Evolutionary conservation across 2,888 invertebrate genomes (phyloP).

Genomic region (Tridacna crocea): DNA sequence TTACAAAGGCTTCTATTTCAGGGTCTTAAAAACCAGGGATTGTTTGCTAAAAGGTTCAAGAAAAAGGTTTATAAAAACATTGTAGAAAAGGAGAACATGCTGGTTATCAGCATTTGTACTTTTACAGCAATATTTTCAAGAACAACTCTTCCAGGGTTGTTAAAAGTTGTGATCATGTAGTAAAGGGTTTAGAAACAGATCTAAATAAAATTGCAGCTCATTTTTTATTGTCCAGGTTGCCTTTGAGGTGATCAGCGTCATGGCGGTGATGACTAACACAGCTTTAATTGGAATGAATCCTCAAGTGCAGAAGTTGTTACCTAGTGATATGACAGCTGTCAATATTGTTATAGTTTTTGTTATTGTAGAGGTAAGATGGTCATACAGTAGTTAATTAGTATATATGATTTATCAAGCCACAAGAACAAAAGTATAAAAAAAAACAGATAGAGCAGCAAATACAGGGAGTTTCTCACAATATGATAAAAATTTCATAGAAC

Average conservation of each 20-base stretch:
- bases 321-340: conserved; percentile 83
- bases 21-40: too few species aligned
- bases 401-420: too few species aligned
- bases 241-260: conserved; percentile 88
- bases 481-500: too few species aligned
- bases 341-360: conserved; percentile 88
- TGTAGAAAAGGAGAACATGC: neutral
- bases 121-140: too few species aligned
- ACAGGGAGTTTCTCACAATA: too few species aligned
- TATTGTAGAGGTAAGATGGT: conserved; percentile 86
- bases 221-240: conserved; percentile 85
- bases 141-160: too few species aligned
- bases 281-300: conserved; percentile 90
- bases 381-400: neutral
- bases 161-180: too few species aligned
- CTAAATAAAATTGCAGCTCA: neutral
- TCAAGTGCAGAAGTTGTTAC: conserved; percentile 86
- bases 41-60: too few species aligned
- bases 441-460: too few species aligned
- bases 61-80: neutral
- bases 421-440: too few species aligned
- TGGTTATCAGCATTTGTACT: neutral
- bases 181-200: neutral
- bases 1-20: too few species aligned
- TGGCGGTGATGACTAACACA: conserved; percentile 90